Evolutionary conservation across 2,888 invertebrate species (phyloP).

Genomic region (Stenodera caucasica): DNA sequence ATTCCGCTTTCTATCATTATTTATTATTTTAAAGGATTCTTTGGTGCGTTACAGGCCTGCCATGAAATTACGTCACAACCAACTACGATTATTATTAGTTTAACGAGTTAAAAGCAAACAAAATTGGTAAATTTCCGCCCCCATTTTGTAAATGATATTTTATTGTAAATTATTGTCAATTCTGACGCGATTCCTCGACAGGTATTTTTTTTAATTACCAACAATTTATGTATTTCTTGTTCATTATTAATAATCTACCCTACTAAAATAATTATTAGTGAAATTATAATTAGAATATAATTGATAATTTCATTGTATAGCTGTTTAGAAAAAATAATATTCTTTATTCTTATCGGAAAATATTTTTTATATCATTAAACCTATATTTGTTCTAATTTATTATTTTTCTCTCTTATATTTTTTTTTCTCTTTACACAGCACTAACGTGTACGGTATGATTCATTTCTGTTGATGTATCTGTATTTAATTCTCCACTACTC

Average conservation of each 20-base stretch:
- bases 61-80: conserved; percentile 11
- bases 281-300: neutral
- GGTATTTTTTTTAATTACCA: conserved; percentile 6
- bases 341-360: conserved; percentile 5
- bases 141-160: no score
- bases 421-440: conserved; percentile 43
- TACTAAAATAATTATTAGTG: neutral
- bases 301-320: conserved; percentile 31
- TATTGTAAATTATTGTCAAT: conserved; percentile 12
- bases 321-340: conserved; percentile 37
- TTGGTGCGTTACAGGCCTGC: conserved; percentile 11
- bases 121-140: no score
- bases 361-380: conserved; percentile 18
- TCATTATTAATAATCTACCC: no score
- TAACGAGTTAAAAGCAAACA: no score
- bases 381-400: conserved; percentile 9
- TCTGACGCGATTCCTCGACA: conserved; percentile 11
- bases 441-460: conserved; percentile 51
- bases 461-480: conserved; percentile 28
- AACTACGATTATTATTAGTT: neutral
- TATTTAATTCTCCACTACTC: conserved; percentile 32
- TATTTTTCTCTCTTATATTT: neutral
- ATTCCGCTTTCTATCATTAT: conserved; percentile 3
- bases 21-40: neutral
- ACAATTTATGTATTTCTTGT: conserved; percentile 13